A percentile compares a stretch with the other conserved stretches of the same genome.
These are phyloP conservation scores for Cephalopachus bancanus DNA, from an alignment of 2,797 vertebrate genomes.

Conservation along the genomic window DNA sequence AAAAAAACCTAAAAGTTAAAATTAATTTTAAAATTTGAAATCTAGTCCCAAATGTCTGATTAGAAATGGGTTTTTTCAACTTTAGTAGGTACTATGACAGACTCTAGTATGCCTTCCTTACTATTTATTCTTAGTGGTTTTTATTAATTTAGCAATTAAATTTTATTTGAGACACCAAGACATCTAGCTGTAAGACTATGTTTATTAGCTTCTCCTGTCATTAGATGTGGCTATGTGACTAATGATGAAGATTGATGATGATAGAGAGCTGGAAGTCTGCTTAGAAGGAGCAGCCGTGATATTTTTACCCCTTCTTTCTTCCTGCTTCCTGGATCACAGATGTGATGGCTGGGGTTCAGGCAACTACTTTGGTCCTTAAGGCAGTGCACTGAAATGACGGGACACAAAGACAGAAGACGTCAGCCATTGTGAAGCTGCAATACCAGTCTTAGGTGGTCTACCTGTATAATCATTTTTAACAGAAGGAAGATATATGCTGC, in stretches of 20 bases:
- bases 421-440: background rate
- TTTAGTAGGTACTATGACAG: background rate
- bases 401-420: background rate
- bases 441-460: background rate
- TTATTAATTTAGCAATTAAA: background rate
- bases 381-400: background rate
- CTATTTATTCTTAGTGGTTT: slow-evolving; percentile 9
- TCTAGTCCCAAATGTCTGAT: background rate
- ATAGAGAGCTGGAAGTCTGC: background rate
- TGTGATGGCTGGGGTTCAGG: background rate
- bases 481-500: background rate
- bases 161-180: background rate
- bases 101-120: background rate
- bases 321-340: background rate
- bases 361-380: background rate
- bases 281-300: background rate
- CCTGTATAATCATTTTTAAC: background rate
- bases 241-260: background rate
- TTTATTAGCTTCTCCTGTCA: background rate
- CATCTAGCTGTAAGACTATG: background rate
- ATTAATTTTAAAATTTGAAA: slow-evolving; percentile 30
- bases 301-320: background rate
- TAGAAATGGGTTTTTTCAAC: background rate
- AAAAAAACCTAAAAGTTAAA: background rate
- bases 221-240: background rate